A percentile compares a stretch with the other conserved stretches of the same genome.
Conservation (phyloP, 2,888 invertebrate genomes). For the Amiota minor region DNA sequence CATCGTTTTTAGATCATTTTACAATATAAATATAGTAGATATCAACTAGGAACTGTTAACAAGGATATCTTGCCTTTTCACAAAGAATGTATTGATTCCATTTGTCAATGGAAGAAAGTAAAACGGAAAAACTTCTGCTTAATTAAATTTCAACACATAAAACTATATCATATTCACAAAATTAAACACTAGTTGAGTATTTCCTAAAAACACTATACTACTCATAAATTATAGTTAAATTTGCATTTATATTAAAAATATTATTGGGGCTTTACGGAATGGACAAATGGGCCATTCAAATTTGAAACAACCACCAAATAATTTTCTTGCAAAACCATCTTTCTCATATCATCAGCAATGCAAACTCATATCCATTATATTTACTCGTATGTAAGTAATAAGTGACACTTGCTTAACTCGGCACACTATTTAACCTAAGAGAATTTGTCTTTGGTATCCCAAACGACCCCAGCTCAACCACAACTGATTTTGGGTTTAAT, state of each 20-base stretch:
- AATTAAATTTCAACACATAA: conserved; percentile 35
- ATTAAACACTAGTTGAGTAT: conserved; percentile 40
- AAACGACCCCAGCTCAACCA: conserved; percentile 49
- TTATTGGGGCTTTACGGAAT: neutral
- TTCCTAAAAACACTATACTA: neutral
- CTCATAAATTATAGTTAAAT: conserved; percentile 54
- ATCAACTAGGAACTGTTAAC: too few species aligned
- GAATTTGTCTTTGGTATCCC: neutral
- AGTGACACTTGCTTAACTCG: conserved; percentile 17
- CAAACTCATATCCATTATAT: neutral
- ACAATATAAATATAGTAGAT: too few species aligned
- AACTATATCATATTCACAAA: conserved; percentile 36
- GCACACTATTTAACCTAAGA: neutral
- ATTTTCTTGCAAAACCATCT: too few species aligned
- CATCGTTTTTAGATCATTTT: too few species aligned
- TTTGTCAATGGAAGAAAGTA: neutral
- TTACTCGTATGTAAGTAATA: conserved; percentile 22
- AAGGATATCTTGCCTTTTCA: too few species aligned
- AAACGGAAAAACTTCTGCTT: conserved; percentile 45
- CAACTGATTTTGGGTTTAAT: conserved; percentile 69
- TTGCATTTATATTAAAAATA: conserved; percentile 68
- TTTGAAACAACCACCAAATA: conserved; percentile 14
- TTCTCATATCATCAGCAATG: neutral
- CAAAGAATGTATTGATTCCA: too few species aligned
- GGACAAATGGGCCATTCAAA: neutral